Conservation (phyloP, 2,113 vertebrate genomes). For the Lycocorax pyrrhopterus region DNA sequence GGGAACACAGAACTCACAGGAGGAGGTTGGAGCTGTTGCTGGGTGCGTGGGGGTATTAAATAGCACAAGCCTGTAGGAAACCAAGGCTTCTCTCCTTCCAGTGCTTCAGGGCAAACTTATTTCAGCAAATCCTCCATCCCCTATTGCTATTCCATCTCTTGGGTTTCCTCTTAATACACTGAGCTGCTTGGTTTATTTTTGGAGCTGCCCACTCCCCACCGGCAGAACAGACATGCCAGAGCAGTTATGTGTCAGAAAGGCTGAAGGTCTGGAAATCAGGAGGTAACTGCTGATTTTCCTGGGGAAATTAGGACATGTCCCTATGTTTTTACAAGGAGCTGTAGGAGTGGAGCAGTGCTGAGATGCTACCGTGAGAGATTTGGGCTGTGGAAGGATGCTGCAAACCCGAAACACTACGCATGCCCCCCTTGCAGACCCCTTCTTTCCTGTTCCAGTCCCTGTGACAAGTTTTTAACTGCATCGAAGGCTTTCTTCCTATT, state of each 20-base stretch:
- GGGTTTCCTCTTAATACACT: neutral
- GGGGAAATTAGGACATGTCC: neutral
- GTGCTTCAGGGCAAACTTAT: neutral
- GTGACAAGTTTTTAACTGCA: neutral
- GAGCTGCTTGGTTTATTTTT: neutral
- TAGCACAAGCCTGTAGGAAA: neutral
- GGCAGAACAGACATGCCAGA: neutral
- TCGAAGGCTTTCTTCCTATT: neutral
- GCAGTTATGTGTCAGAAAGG: neutral
- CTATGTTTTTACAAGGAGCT: neutral
- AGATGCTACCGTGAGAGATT: accelerated
- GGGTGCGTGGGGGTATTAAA: accelerated
- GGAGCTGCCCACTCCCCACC: neutral
- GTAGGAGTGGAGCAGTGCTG: neutral
- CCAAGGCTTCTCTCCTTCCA: neutral
- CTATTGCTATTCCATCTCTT: neutral
- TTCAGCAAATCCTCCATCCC: neutral
- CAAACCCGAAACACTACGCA: neutral
- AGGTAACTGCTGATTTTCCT: neutral
- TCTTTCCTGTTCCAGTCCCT: neutral
- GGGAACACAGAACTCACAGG: neutral
- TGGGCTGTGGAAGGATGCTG: neutral
- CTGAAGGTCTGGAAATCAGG: neutral
- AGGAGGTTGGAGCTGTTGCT: neutral
- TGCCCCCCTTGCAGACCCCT: neutral